phyloP scores from a whole-genome alignment of 2,113 vertebrate genomes.

The Dipodomys spectabilis region DNA sequence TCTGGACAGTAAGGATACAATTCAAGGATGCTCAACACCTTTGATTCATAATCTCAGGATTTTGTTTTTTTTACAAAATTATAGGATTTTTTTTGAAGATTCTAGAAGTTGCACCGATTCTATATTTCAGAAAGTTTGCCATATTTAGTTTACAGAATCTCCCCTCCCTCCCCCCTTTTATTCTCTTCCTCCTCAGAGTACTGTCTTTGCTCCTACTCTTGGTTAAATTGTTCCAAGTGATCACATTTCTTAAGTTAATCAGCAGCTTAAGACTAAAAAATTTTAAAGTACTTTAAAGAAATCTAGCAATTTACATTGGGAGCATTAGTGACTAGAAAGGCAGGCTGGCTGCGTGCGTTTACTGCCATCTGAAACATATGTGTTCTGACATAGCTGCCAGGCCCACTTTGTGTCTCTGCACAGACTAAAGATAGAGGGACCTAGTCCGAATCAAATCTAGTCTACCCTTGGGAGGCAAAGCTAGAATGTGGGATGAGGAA shows the following conservation, averaged over 20 bases:
- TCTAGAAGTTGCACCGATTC: not conserved
- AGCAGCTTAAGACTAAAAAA: not conserved
- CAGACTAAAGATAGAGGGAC: not conserved
- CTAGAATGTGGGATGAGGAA: not conserved
- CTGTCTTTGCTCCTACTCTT: not conserved
- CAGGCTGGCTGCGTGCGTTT: not conserved
- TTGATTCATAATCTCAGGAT: not conserved
- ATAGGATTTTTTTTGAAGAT: not conserved
- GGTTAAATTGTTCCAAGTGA: slow-evolving; percentile 2
- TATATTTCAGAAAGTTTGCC: slow-evolving; percentile 10
- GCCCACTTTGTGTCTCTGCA: not conserved
- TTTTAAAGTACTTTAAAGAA: not conserved
- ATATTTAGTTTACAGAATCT: not conserved
- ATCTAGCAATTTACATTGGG: not conserved
- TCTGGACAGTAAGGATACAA: not conserved
- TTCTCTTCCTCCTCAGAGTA: not conserved
- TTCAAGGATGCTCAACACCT: not conserved
- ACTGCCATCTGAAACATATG: not conserved
- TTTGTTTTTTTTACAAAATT: too few relatives aligned
- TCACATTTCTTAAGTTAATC: not conserved
- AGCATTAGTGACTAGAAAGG: not conserved
- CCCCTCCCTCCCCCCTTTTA: not conserved
- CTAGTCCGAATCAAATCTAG: not conserved
- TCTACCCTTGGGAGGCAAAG: not conserved
- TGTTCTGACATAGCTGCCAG: not conserved